These are phyloP conservation scores for Calliphora vomitoria DNA, from an alignment of 2,888 invertebrate genomes.

Conservation along the genomic window DNA sequence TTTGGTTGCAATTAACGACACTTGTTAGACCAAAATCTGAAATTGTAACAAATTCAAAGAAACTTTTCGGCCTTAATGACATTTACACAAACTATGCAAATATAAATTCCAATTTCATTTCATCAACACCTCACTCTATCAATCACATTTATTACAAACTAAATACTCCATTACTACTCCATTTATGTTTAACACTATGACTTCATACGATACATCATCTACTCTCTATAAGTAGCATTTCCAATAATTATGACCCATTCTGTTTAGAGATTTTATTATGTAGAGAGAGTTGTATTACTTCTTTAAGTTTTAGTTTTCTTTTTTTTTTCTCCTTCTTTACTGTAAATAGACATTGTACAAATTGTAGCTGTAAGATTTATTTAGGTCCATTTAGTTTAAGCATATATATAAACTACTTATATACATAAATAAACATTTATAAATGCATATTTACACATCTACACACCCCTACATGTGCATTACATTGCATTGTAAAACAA, in stretches of 20 bases:
- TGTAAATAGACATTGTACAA: slow-evolving; percentile 73
- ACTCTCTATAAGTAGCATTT: slow-evolving; percentile 15
- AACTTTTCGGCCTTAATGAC: slow-evolving; percentile 22
- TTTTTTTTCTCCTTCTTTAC: slow-evolving; percentile 31
- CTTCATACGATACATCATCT: too few species aligned
- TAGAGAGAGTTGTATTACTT: not conserved
- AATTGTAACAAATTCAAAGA: not conserved
- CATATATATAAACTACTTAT: slow-evolving; percentile 7
- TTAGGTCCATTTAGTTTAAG: slow-evolving; percentile 62
- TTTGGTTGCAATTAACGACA: not conserved
- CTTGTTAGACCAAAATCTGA: not conserved
- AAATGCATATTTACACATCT: not conserved
- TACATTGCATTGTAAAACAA: slow-evolving; percentile 40
- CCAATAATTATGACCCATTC: not conserved
- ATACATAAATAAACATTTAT: not conserved
- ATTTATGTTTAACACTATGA: not conserved
- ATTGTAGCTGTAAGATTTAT: slow-evolving; percentile 67
- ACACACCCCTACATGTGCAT: not conserved
- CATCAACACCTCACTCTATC: not conserved
- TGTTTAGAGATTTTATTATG: not conserved
- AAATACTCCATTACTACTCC: too few species aligned
- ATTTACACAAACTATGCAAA: not conserved
- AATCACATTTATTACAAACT: too few species aligned
- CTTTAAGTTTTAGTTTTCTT: not conserved
- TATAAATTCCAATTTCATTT: slow-evolving; percentile 36